Evolutionary conservation across 2,797 vertebrate genomes (phyloP).

Genomic region (Falco concolor): DNA sequence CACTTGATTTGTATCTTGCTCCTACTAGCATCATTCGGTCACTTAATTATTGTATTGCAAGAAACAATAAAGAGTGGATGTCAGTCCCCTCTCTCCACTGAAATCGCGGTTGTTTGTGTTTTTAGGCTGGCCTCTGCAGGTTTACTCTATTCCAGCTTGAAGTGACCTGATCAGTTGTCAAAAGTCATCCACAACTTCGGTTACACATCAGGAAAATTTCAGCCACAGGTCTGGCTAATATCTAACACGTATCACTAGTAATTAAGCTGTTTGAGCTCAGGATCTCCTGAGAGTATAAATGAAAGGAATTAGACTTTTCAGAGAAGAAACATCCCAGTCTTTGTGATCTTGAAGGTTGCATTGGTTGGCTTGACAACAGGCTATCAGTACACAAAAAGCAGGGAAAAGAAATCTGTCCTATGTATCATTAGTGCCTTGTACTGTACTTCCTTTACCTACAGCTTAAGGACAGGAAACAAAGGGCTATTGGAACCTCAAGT

Average conservation of each 20-base stretch:
- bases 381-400: not conserved
- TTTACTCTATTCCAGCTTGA: not conserved
- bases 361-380: not conserved
- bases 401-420: not conserved
- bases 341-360: not conserved
- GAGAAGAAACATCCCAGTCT: not conserved
- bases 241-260: not conserved
- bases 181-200: not conserved
- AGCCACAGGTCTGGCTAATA: not conserved
- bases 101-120: not conserved
- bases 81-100: not conserved
- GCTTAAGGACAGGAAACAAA: not conserved
- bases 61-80: not conserved
- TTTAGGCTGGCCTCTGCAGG: not conserved
- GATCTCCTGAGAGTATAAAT: not conserved
- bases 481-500: not conserved
- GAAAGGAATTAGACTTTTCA: not conserved
- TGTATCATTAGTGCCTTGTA: not conserved
- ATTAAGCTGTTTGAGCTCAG: not conserved
- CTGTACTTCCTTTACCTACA: not conserved
- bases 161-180: not conserved
- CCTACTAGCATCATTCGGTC: not conserved
- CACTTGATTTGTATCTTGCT: not conserved
- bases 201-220: not conserved
- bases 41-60: not conserved